Base-by-base conservation (phyloP, 2,888 invertebrate species). In the Drosophila atroscutellata region DNA sequence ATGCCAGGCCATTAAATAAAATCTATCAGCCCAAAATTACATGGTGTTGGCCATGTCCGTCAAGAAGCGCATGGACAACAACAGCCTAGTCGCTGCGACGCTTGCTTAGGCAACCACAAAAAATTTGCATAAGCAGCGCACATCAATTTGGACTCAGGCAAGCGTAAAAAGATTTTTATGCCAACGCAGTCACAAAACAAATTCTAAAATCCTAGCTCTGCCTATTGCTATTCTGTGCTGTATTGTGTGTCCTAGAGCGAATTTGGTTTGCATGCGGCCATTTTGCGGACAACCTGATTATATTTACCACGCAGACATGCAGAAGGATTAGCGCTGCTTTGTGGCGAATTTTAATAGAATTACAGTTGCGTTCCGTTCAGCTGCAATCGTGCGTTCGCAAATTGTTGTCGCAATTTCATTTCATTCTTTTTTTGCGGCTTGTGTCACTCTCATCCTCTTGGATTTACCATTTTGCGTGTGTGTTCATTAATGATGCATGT, bases 71-170 rank as follows among this genome's bases (percentile, higher is more conserved):
- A 65, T 62, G 75, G 70, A 57, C 66, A 42, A 47, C 51, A 30
- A 49, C 56, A 56, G 55, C 39, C 32, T 51, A 39, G 61, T 20
- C 62, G 51, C 56, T 77, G 86, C 70, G 86, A 75, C 77, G 81
- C 77, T 86, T 86, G 83, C 83, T 83, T 77, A 72, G 81, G 64
- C 81, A 69, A 72, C 68, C 71, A 34, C 66, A 26, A 72, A 70
- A 70, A 90, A 88, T 86, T 86, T 86, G 86, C 90, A 86, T 86
- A 86, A 90, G 75, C 86, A 89, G 75, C 88, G 83, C 79, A 51
- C 83, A 86, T 81, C 86, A 85, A 89, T 89, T 82, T 73, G 75
- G 56, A 72, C 64, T 86, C 83, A 86, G 77, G 86, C 72, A 72
- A 78, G 84, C 84, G 84, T 72, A 85, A 79, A 89, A 89, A 89